Base-by-base conservation (phyloP, 2,113 vertebrate species). In the Equus quagga region DNA sequence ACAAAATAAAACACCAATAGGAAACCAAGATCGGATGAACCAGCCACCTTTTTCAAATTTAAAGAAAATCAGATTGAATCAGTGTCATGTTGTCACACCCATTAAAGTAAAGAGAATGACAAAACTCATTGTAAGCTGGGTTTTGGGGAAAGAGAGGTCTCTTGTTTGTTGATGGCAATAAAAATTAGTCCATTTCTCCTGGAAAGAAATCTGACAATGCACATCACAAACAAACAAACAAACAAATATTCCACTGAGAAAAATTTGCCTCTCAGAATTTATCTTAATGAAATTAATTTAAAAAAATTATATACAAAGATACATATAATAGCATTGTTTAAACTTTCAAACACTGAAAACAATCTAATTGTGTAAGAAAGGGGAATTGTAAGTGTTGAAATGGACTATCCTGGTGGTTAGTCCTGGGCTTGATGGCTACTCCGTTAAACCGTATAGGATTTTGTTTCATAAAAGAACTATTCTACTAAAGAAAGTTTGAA, bases 41-140 rank as follows among this genome's bases (percentile, higher is more conserved):
- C 13, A 79, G 76, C 1, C 11, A 62, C 7, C 0, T 93, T 64
- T 82, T 49, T 79, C 28, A 87, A 93, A 89, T 28, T 65, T 80
- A 65, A 97, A 96, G 60, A 93, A 91, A 92, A 87, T 58, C 28
- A 60, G 72, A 44, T 33, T 18, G 10, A 88, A 76, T 92, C 31
- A 60, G 10, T 62, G 11, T 87, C 72, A 44, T 88, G 26, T 82
- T 64, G 69, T 92, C 36, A 80, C 19, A 54, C 3, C 10, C 19
- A 70, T 10, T 54, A 87, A 80, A 46, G 33, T 54, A 83, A 96
- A 69, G 15, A 21, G 60, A 94, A 64, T 64, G 31, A 65, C 46
- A 86, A 69, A 73, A 81, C 5, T 49, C 10, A 54, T 14, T 86
- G 73, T 28, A 70, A 36, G 60, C 2, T 28, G 19, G 33, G 24